These are phyloP conservation scores for Nebria salina DNA, from an alignment of 2,888 invertebrate genomes.

Conservation along the genomic window DNA sequence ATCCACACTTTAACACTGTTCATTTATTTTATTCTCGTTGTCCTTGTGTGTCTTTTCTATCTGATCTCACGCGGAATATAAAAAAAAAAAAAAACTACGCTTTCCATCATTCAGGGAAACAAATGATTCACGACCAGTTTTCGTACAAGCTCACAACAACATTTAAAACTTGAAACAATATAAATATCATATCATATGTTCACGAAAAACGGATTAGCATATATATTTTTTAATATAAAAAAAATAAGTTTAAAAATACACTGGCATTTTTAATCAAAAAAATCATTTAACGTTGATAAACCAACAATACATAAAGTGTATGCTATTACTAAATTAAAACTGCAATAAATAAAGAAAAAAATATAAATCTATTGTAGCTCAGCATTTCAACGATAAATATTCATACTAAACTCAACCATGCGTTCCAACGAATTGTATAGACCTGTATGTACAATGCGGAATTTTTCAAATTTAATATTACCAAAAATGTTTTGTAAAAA, in stretches of 20 bases:
- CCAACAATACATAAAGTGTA: too few species aligned
- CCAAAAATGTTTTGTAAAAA: background rate
- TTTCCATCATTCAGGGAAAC: background rate
- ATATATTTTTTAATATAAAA: too few species aligned
- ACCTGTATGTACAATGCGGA: background rate
- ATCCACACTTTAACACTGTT: slow-evolving; percentile 43
- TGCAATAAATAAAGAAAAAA: too few species aligned
- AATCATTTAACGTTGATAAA: too few species aligned
- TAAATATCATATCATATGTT: background rate
- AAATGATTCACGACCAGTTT: background rate
- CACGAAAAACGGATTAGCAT: background rate
- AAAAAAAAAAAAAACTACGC: slow-evolving; percentile 1
- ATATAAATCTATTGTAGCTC: too few species aligned
- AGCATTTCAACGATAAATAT: too few species aligned
- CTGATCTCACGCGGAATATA: background rate
- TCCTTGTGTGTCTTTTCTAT: background rate
- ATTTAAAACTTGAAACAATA: background rate
- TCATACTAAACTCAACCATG: too few species aligned
- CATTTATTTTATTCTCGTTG: slow-evolving; percentile 36
- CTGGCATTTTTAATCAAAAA: too few species aligned
- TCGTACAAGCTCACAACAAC: background rate
- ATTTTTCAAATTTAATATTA: background rate
- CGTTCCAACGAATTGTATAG: background rate
- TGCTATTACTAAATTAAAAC: too few species aligned
- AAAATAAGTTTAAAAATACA: too few species aligned